Percentiles rank a stretch among this genome's conserved stretches.
phyloP scores from a whole-genome alignment of 2,797 vertebrate species.

The Coracias cyanogaster region DNA sequence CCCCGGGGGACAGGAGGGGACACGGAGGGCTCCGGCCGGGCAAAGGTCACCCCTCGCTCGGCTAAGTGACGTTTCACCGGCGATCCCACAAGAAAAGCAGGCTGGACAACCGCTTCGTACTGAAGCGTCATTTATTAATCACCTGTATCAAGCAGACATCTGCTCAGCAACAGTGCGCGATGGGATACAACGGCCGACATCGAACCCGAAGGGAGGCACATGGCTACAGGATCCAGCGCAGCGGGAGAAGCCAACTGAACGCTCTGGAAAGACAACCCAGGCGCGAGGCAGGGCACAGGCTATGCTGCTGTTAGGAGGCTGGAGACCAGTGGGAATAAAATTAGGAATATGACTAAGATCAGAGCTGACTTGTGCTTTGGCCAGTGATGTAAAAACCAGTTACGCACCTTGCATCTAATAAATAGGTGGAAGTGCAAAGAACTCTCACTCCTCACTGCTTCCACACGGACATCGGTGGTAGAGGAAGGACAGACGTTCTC shows the following conservation, averaged over 20 bases:
- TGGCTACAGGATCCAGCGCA: slow-evolving; percentile 33
- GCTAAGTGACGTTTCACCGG: fast-evolving
- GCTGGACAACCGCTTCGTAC: not conserved
- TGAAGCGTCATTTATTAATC: slow-evolving; percentile 74
- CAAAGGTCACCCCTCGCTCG: not conserved
- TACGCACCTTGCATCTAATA: not conserved
- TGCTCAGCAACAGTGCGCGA: slow-evolving; percentile 65
- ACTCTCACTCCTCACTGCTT: not conserved
- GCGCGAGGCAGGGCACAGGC: slow-evolving; percentile 8
- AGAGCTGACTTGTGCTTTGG: not conserved
- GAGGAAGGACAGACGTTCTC: not conserved
- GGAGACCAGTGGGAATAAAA: not conserved
- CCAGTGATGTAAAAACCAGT: not conserved
- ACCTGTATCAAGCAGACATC: slow-evolving; percentile 66
- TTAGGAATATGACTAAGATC: not conserved
- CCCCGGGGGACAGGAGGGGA: not conserved
- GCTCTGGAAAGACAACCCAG: not conserved
- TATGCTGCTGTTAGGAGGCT: not conserved
- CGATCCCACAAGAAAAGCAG: not conserved
- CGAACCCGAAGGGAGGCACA: slow-evolving; percentile 57
- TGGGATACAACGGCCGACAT: slow-evolving; percentile 35
- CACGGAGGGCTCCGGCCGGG: fast-evolving
- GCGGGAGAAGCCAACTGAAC: not conserved
- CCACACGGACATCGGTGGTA: not conserved
- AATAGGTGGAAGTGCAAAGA: not conserved